Conservation (phyloP, 2,113 vertebrate species). For the Sisor rabdophorus region DNA sequence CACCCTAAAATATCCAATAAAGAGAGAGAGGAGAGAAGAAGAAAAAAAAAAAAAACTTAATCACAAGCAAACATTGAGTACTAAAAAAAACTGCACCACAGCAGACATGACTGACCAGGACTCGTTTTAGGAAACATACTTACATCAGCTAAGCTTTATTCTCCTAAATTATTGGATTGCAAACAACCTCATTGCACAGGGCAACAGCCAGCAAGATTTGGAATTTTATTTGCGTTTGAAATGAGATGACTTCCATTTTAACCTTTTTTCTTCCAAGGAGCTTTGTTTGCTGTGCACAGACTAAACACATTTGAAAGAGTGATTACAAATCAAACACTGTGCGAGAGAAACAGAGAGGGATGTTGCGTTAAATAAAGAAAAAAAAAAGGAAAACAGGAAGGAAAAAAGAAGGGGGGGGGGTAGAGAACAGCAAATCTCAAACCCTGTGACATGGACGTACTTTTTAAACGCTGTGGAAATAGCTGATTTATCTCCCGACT, state of each 20-base stretch:
- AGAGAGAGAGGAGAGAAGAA: neutral
- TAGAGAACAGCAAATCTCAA: neutral
- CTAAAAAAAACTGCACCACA: constrained; percentile 46
- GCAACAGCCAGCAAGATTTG: constrained; percentile 60
- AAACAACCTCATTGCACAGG: constrained; percentile 63
- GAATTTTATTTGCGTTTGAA: constrained; percentile 56
- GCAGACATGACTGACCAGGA: constrained; percentile 53
- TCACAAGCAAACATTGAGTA: constrained; percentile 36
- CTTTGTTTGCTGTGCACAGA: constrained; percentile 59
- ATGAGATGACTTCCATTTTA: constrained; percentile 61
- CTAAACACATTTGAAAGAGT: constrained; percentile 68
- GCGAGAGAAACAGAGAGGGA: constrained; percentile 39
- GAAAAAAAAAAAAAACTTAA: neutral
- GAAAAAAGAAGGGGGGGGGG: constrained; percentile 16
- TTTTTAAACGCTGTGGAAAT: constrained; percentile 74
- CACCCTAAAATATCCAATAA: constrained; percentile 5
- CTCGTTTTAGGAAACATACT: constrained; percentile 51
- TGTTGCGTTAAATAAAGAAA: no score
- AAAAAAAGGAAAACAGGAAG: neutral
- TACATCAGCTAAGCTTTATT: constrained; percentile 56
- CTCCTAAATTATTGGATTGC: constrained; percentile 64
- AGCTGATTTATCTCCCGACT: constrained; percentile 59
- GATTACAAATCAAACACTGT: constrained; percentile 56
- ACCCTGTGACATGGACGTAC: constrained; percentile 59
- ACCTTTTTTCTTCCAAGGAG: constrained; percentile 63